Percentiles rank a stretch among this genome's conserved stretches.
phyloP scores from a whole-genome alignment of 2,888 invertebrate genomes.

The Brachyptera risi region DNA sequence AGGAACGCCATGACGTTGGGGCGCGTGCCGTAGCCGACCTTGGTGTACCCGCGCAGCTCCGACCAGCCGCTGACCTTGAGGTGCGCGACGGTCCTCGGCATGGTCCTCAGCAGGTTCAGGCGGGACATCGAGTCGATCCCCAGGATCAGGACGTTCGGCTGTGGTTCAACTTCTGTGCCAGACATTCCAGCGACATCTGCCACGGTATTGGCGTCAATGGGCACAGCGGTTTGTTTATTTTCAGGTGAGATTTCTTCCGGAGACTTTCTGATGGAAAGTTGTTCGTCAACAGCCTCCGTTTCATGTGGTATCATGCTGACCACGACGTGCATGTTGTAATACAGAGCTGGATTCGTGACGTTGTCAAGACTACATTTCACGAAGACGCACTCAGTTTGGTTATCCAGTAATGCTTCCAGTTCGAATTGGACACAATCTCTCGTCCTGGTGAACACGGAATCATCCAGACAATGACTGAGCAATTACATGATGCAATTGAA shows the following conservation, averaged over 20 bases:
- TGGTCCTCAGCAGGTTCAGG: slow-evolving; percentile 68
- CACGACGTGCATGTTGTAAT: slow-evolving; percentile 55
- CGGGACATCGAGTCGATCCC: slow-evolving; percentile 85
- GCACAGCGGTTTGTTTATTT: no score
- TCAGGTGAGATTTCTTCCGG: no score
- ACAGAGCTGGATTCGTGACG: slow-evolving; percentile 40
- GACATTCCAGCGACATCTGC: no score
- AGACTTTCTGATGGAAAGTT: background rate
- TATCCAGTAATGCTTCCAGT: slow-evolving; percentile 41
- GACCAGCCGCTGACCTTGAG: slow-evolving; percentile 65
- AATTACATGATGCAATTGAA: no score
- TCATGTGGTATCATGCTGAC: slow-evolving; percentile 42
- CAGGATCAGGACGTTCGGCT: slow-evolving; percentile 68
- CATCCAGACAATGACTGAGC: no score
- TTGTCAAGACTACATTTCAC: slow-evolving; percentile 50
- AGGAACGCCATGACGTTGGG: slow-evolving; percentile 83
- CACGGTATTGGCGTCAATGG: no score
- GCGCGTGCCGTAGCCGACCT: slow-evolving; percentile 79
- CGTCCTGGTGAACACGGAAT: no score
- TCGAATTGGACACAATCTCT: no score
- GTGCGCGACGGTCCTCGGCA: slow-evolving; percentile 66
- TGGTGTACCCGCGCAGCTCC: slow-evolving; percentile 65
- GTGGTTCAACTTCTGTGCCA: no score
- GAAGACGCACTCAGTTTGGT: slow-evolving; percentile 47
- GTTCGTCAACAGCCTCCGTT: no score